Conservation (phyloP, 2,888 invertebrate species). For the Xestoiulus laeticollis region DNA sequence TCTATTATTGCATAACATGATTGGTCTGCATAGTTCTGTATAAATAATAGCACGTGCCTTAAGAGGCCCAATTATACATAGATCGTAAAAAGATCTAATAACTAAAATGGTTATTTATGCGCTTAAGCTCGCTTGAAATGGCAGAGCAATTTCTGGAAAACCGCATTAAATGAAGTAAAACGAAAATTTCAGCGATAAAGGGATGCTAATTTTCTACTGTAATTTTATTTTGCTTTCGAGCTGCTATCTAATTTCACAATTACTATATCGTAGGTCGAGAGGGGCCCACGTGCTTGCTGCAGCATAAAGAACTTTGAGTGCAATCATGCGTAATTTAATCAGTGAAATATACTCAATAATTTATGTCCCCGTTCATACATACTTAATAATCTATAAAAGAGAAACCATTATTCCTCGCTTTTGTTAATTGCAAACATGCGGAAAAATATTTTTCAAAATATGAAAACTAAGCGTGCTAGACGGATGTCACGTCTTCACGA, state of each 20-base stretch:
- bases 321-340: neutral
- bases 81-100: no score
- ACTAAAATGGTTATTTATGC: no score
- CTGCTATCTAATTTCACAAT: neutral
- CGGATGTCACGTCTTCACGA: neutral
- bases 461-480: neutral
- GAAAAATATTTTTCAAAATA: neutral
- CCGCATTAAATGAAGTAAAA: neutral
- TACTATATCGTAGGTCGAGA: neutral
- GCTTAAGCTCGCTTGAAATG: neutral
- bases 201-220: neutral
- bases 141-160: neutral
- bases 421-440: slow-evolving; percentile 14
- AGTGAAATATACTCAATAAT: neutral
- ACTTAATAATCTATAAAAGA: neutral
- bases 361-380: neutral
- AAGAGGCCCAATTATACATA: no score
- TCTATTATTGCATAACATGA: no score
- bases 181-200: neutral
- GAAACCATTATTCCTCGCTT: neutral
- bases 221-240: neutral
- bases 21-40: no score
- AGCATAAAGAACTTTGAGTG: neutral
- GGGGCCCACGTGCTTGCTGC: neutral
- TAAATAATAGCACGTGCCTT: no score